Evolutionary conservation across 2,888 invertebrate genomes (phyloP).

Genomic region (Patella pellucida): DNA sequence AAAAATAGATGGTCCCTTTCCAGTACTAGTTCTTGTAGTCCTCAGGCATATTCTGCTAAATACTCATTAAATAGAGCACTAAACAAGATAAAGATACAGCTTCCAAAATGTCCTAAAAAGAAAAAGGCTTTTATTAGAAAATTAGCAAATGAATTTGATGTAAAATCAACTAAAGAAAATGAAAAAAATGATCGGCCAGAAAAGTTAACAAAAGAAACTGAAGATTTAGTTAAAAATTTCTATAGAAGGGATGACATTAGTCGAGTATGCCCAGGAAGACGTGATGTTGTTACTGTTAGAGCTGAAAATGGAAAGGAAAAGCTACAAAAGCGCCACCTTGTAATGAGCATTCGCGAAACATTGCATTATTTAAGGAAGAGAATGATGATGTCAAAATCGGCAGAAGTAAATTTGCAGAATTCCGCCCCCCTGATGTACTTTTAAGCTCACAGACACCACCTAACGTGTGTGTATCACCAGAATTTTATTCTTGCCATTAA

Average conservation of each 20-base stretch:
- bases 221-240: not conserved
- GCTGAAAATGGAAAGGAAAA: not conserved
- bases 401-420: not conserved
- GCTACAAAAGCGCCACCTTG: not conserved
- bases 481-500: not conserved
- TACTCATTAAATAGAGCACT: not conserved
- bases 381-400: not conserved
- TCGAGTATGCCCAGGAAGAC: not conserved
- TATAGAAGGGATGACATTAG: not conserved
- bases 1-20: not conserved
- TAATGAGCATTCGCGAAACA: not conserved
- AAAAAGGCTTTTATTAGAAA: not conserved
- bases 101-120: not conserved
- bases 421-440: not conserved
- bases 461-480: not conserved
- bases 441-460: not conserved
- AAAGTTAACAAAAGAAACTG: not conserved
- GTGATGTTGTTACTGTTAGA: not conserved
- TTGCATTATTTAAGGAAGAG: not conserved
- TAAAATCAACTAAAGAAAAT: not conserved
- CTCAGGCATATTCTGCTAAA: not conserved
- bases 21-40: not conserved
- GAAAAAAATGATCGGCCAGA: not conserved
- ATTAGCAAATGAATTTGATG: not conserved
- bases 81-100: not conserved